These are phyloP conservation scores for Gadus macrocephalus DNA, from an alignment of 2,113 vertebrate genomes.

Conservation along the genomic window DNA sequence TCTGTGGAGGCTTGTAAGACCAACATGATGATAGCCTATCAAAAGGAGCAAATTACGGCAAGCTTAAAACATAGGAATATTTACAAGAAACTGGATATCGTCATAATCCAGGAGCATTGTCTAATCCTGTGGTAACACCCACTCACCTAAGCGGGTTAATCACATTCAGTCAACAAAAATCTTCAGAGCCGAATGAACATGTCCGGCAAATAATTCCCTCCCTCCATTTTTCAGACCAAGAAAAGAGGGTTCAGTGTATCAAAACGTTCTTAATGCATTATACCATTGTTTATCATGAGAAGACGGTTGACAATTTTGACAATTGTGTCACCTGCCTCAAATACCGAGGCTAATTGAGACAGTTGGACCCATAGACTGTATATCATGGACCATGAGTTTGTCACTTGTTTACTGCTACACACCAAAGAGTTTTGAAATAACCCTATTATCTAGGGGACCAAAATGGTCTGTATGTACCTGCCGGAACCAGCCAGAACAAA, in stretches of 20 bases:
- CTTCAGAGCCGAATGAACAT: too few relatives aligned
- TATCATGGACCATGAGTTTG: neutral
- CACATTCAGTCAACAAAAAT: conserved; percentile 22
- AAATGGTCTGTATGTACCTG: neutral
- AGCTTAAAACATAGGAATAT: conserved; percentile 9
- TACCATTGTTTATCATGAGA: too few relatives aligned
- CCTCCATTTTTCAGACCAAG: too few relatives aligned
- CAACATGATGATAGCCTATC: conserved; percentile 18
- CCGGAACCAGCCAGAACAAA: conserved; percentile 24
- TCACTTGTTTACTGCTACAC: neutral
- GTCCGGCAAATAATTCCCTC: too few relatives aligned
- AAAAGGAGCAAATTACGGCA: too few relatives aligned
- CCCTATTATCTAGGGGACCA: conserved; percentile 20
- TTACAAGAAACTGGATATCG: conserved; percentile 27
- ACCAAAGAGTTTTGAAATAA: conserved; percentile 6
- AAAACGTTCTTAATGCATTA: too few relatives aligned
- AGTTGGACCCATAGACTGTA: too few relatives aligned
- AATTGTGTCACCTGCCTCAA: too few relatives aligned
- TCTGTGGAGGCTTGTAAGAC: conserved; percentile 33
- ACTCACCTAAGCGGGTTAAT: conserved; percentile 9
- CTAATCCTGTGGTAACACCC: conserved; percentile 23
- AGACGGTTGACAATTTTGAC: too few relatives aligned
- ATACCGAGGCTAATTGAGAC: too few relatives aligned
- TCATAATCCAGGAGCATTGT: conserved; percentile 27
- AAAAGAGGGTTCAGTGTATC: too few relatives aligned